phyloP scores from a whole-genome alignment of 2,888 invertebrate species.

The Listrodromus nycthemerus region DNA sequence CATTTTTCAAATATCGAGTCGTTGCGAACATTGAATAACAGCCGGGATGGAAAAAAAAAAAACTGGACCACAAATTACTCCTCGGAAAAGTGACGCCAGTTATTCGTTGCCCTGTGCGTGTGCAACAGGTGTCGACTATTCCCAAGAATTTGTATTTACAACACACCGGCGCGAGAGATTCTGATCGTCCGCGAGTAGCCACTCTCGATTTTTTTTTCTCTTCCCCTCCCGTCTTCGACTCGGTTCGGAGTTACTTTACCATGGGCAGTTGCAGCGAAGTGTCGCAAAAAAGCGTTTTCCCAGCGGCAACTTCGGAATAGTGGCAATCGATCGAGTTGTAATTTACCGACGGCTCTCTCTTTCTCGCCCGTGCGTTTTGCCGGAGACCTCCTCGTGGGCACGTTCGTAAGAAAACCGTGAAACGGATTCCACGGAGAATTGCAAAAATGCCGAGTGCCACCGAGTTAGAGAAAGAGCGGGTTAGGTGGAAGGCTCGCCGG shows the following conservation, averaged over 20 bases:
- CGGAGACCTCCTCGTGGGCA: background rate
- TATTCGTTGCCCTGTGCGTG: background rate
- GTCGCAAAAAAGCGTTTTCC: slow-evolving; percentile 55
- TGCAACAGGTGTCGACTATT: background rate
- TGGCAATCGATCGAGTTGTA: slow-evolving; percentile 24
- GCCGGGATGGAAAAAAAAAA: background rate
- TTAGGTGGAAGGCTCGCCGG: slow-evolving; percentile 21
- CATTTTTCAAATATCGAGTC: too few relatives aligned
- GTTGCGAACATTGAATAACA: too few relatives aligned
- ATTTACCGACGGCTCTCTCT: slow-evolving; percentile 44
- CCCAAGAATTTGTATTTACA: slow-evolving; percentile 1
- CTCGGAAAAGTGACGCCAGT: background rate
- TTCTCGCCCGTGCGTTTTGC: background rate
- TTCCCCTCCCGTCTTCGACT: background rate
- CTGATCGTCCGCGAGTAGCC: background rate
- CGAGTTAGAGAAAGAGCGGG: slow-evolving; percentile 43
- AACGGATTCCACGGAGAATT: slow-evolving; percentile 31
- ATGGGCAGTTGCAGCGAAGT: slow-evolving; percentile 47
- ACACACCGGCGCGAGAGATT: slow-evolving; percentile 22
- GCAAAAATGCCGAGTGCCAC: slow-evolving; percentile 46
- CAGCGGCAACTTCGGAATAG: slow-evolving; percentile 22
- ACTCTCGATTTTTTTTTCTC: slow-evolving; percentile 21
- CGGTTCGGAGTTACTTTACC: slow-evolving; percentile 41
- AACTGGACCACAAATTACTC: background rate
- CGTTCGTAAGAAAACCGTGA: slow-evolving; percentile 28